Conservation (phyloP, 2,888 invertebrate species). For the Eristalis pertinax region DNA sequence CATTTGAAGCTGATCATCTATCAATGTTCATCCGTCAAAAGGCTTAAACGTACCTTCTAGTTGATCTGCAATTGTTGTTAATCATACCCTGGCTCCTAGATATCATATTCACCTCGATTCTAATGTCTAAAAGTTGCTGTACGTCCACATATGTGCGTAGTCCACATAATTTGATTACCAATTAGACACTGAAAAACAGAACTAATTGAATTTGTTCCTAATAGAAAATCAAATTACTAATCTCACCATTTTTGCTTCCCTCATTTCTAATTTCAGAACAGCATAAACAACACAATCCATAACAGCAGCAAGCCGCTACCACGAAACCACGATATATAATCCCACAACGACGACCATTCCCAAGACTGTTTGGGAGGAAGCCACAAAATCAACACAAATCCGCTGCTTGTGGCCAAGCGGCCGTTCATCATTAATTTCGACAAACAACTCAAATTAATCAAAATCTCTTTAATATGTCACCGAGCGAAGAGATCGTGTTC, state of each 20-base stretch:
- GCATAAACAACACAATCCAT: constrained; percentile 13
- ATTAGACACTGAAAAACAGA: background rate
- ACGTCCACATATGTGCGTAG: too few species aligned
- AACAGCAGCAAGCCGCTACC: constrained; percentile 1
- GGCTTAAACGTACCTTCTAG: too few species aligned
- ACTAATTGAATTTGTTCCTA: constrained; percentile 27
- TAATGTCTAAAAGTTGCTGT: too few species aligned
- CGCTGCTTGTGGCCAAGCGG: constrained; percentile 65
- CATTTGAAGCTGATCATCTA: too few species aligned
- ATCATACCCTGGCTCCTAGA: too few species aligned
- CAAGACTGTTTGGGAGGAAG: constrained; percentile 25
- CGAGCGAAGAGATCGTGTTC: constrained; percentile 75
- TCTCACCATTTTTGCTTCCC: constrained; percentile 18
- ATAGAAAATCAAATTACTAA: constrained; percentile 12
- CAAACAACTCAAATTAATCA: constrained; percentile 32
- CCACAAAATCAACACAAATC: constrained; percentile 1
- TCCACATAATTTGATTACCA: background rate
- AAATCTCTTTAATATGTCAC: constrained; percentile 74
- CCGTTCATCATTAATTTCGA: constrained; percentile 49
- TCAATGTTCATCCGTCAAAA: too few species aligned
- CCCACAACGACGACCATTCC: constrained; percentile 14
- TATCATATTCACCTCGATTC: too few species aligned
- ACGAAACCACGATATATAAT: background rate
- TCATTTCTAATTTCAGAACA: constrained; percentile 58
- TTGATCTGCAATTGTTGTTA: too few species aligned